These are phyloP conservation scores for Zootoca vivipara DNA, from an alignment of 2,113 vertebrate species.

Conservation along the genomic window DNA sequence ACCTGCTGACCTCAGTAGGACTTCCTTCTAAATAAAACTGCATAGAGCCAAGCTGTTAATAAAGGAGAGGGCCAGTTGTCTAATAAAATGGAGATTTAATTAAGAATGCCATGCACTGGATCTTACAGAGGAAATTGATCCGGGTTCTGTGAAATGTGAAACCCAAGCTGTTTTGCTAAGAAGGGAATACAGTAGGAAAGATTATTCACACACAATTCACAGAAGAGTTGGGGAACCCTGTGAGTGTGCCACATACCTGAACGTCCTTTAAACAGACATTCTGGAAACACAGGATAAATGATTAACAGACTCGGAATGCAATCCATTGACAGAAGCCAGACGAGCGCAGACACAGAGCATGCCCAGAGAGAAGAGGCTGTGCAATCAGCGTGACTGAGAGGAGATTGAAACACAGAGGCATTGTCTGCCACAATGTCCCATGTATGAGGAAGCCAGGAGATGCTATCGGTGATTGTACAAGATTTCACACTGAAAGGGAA, in stretches of 20 bases:
- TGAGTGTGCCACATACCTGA: neutral
- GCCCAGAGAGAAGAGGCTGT: slow-evolving; percentile 17
- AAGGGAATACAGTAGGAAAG: neutral
- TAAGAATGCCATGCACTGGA: neutral
- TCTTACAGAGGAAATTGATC: neutral
- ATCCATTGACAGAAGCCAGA: slow-evolving; percentile 1
- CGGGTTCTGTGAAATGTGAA: neutral
- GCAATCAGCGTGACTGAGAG: slow-evolving; percentile 25
- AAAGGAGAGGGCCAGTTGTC: neutral
- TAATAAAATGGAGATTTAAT: slow-evolving; percentile 11
- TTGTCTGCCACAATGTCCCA: slow-evolving; percentile 5
- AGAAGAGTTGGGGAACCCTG: neutral
- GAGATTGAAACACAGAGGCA: slow-evolving; percentile 29
- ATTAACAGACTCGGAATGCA: slow-evolving; percentile 23
- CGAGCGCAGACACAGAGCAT: neutral
- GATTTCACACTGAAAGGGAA: slow-evolving; percentile 19
- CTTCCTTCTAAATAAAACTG: neutral
- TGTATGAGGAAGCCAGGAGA: slow-evolving; percentile 20
- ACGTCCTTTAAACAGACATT: slow-evolving; percentile 7
- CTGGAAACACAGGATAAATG: slow-evolving; percentile 22
- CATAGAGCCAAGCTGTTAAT: neutral
- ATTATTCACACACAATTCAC: neutral
- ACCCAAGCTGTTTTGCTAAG: neutral
- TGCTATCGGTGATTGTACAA: slow-evolving; percentile 14
- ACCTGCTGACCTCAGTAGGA: neutral